Base-by-base conservation (phyloP, 2,888 invertebrate genomes). In the Luffia ferchaultella region DNA sequence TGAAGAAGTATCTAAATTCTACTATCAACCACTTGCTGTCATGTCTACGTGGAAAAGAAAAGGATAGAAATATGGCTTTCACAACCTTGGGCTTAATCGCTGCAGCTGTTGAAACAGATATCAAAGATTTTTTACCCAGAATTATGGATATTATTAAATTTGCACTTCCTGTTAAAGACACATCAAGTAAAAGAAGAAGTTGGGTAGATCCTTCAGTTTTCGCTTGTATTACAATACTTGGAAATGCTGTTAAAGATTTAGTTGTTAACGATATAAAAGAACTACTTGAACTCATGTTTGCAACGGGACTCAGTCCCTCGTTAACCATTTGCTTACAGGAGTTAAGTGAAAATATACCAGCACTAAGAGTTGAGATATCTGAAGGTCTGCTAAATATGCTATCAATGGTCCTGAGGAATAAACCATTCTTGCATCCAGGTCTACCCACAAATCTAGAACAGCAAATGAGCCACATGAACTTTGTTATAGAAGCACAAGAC, bases 341-440 rank as follows among this genome's bases (percentile, higher is more conserved):
- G 74, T 80, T 99, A 44, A 96, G 96, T 18, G 88, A 89, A 55
- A 92, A 93, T 66, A 91, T 98, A 45, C 96, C 98, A 0, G 86
- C 89, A 46, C 85, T 99, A 16, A 96, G 94, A 72, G 87, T 89
- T 48, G 93, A 95, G 67, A 97, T 99, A 62, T 96, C 97, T 46
- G 93, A 96, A 65, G 97, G 98, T 0, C 82, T 99, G 18, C 82
- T 98, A 51, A 92, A 93, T 62, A 96, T 97, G 88, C 79, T 99
- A 2, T 97, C 96, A 1, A 88, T 94, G 62, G 93, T 96, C 47
- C 74, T 98, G 50, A 93, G 97, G 88, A 94, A 95, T 62, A 93
- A 93, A 66, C 92, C 93, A 0, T 85, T 93, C 50, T 79, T 91
- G 41, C 93, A 95, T 73, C 92, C 92, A 2, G 93, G 93, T 2